Base-by-base conservation (phyloP, 2,113 vertebrate species). In the Phalacrocorax carbo region DNA sequence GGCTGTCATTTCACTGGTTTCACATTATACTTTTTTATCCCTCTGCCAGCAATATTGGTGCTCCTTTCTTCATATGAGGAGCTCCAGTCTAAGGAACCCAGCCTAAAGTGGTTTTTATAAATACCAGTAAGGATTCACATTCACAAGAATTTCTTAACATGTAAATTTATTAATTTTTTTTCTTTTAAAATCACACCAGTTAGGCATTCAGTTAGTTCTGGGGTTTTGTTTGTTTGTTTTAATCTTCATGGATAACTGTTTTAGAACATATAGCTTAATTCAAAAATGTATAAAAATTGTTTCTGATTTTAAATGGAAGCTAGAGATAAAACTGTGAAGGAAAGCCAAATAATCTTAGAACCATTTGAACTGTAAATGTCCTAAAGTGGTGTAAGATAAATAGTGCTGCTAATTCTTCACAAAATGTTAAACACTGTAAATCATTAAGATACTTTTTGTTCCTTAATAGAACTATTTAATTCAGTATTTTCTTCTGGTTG, bases 251-350 rank as follows among this genome's bases (percentile, higher is more conserved):
- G 34, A 40, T 61, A 62, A 57, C 13, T 52, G 34, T 73, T 51
- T 65, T 26, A 68, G 15, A 68, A 38, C 9, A 73, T 82, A 55
- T 5, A 55, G 7, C 15, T 70, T 55, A 64, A 62, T 51, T 38
- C 46, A 36, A 75, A 86, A 68, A 36, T 11, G 11, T 15, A 55
- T 64, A 7, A 73, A 75, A n/a, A 57, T 5, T 11, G 6, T 48
- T 95, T 78, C 46, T 82, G 21, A 34, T 90, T 92, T 82, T n/a
- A 85, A 79, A 48, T 52, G 29, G 62, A 95, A 75, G 14, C 25
- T 52, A 44, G 38, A 71, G 14, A 51, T 11, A 79, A 71, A 65
- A 76, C 1, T 44, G 13, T 57, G 48, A 71, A 85, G 62, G 3
- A 60, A 78, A 71, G 15, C 1, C 46, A 90, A 71, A 38, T 71